These are phyloP conservation scores for Ormia ochracea DNA, from an alignment of 2,888 invertebrate genomes.

Conservation along the genomic window DNA sequence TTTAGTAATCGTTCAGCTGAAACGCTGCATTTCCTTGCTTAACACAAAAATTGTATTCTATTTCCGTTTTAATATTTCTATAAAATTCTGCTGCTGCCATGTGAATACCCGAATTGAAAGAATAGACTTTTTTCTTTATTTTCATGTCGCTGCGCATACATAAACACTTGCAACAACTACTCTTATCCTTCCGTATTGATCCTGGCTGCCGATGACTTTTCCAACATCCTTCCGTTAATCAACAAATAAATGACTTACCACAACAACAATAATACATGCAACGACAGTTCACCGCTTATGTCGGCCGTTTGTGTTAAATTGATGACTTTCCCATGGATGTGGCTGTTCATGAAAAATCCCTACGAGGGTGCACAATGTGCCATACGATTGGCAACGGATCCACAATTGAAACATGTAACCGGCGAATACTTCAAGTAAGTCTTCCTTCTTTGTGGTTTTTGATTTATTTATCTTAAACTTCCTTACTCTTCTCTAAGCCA, in stretches of 20 bases:
- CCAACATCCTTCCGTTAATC: constrained; percentile 49
- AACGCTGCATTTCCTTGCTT: constrained; percentile 56
- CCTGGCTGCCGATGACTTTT: constrained; percentile 46
- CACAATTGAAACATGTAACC: constrained; percentile 79
- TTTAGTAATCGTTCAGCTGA: not conserved
- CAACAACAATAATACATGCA: constrained; percentile 54
- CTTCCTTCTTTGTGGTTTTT: constrained; percentile 4
- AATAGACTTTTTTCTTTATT: constrained; percentile 15
- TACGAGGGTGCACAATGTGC: constrained; percentile 84
- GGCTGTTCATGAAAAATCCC: constrained; percentile 83
- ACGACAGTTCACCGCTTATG: constrained; percentile 76
- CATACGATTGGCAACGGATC: constrained; percentile 82
- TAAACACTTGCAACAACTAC: not conserved
- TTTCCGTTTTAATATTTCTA: constrained; percentile 49
- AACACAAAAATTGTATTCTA: constrained; percentile 37
- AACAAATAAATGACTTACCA: constrained; percentile 55
- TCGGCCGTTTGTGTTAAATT: constrained; percentile 78
- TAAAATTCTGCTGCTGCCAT: not conserved
- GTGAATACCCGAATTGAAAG: not conserved
- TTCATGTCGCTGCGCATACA: constrained; percentile 6
- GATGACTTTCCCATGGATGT: constrained; percentile 82
- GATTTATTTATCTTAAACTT: constrained; percentile 51
- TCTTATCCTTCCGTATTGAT: constrained; percentile 1
- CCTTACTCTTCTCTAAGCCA: not conserved
- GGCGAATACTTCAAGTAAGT: constrained; percentile 84